Evolutionary conservation across 2,888 invertebrate genomes (phyloP).

Genomic region (Allacma fusca): DNA sequence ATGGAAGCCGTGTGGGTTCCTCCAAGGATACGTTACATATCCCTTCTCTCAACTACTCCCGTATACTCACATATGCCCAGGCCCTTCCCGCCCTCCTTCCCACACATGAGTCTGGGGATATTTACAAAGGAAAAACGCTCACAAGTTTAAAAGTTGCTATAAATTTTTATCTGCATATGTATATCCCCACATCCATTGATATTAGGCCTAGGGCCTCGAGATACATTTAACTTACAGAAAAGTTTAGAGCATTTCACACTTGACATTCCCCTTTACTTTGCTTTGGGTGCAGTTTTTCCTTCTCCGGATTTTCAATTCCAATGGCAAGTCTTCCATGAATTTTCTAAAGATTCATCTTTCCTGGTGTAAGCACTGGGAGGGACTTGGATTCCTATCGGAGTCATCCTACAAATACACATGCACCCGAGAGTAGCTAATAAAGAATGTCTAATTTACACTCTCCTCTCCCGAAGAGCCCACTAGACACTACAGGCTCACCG

Average conservation of each 20-base stretch:
- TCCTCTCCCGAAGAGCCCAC: not conserved
- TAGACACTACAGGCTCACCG: not conserved
- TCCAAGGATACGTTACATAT: not conserved
- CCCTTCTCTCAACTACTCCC: no score
- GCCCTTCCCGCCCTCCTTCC: no score
- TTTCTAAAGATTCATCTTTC: not conserved
- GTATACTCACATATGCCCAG: no score
- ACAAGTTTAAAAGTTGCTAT: constrained; percentile 1
- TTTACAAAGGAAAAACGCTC: not conserved
- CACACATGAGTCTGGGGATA: no score
- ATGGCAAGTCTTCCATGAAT: not conserved
- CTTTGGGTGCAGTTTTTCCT: constrained; percentile 4
- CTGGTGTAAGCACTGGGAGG: not conserved
- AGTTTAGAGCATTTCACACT: constrained; percentile 3
- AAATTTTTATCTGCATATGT: not conserved
- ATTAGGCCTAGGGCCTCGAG: not conserved
- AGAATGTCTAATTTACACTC: constrained; percentile 11
- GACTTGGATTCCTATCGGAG: not conserved
- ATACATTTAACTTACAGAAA: no score
- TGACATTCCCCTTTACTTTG: constrained; percentile 16
- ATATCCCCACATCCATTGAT: no score
- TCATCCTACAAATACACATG: not conserved
- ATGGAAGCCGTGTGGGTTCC: not conserved
- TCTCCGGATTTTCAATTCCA: constrained; percentile 5
- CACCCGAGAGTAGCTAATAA: constrained; percentile 8